phyloP scores from a whole-genome alignment of 2,113 vertebrate species.

The zebrafish (Danio rerio) region GRCz12tu NC_133182.1:24143501-24144000 shows the following conservation, averaged over 20 bases:
- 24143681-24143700: neutral
- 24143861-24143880: conserved; percentile 89
- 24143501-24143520: conserved; percentile 49
- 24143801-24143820: conserved; percentile 85
- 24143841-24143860: conserved; percentile 87
- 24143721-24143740: conserved; percentile 73
- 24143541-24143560: conserved; percentile 87
- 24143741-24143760: conserved; percentile 93
- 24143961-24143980: neutral
- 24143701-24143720: neutral
- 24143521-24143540: conserved; percentile 78
- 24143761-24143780: conserved; percentile 88
- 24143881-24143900: conserved; percentile 90
- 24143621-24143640: conserved; percentile 88
- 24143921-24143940: conserved; percentile 79
- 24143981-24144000: neutral
- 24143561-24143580: conserved; percentile 87
- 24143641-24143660: conserved; percentile 57
- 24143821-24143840: conserved; percentile 89
- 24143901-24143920: conserved; percentile 86
- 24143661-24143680: neutral
- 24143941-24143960: neutral
- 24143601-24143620: conserved; percentile 84
- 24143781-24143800: conserved; percentile 85
- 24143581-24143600: conserved; percentile 85